These are phyloP conservation scores for Epinephelus awoara DNA, from an alignment of 2,797 vertebrate genomes.

Conservation along the genomic window DNA sequence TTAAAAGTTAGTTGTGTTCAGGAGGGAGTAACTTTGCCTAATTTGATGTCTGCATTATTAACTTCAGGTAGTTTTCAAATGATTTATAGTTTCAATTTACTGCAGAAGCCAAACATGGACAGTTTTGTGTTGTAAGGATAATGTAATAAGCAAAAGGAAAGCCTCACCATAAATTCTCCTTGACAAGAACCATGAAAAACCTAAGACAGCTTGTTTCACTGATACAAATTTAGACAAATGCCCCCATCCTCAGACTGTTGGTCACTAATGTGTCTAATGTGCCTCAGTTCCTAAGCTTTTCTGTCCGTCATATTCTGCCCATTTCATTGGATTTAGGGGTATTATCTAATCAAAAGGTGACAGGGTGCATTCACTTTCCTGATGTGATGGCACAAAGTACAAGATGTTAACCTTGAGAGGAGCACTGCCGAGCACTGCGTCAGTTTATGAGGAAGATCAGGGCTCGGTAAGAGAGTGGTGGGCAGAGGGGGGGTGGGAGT, in stretches of 20 bases:
- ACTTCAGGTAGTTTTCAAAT: neutral
- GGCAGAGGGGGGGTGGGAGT: slow-evolving; percentile 27
- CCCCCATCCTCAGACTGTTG: slow-evolving; percentile 10
- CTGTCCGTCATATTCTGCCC: slow-evolving; percentile 33
- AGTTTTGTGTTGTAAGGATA: neutral
- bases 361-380: slow-evolving; percentile 33
- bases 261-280: slow-evolving; percentile 39
- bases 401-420: slow-evolving; percentile 39
- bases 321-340: slow-evolving; percentile 56
- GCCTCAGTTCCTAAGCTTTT: slow-evolving; percentile 40
- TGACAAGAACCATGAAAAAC: slow-evolving; percentile 8
- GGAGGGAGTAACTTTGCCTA: neutral
- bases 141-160: neutral
- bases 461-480: slow-evolving; percentile 18
- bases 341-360: slow-evolving; percentile 59
- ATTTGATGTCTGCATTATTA: neutral
- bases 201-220: slow-evolving; percentile 6
- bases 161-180: neutral
- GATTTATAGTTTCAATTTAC: neutral
- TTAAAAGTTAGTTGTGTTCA: neutral
- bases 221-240: slow-evolving; percentile 33
- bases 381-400: slow-evolving; percentile 24
- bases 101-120: neutral
- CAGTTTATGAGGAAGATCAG: slow-evolving; percentile 27
- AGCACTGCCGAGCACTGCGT: slow-evolving; percentile 10